Conservation (phyloP, 2,888 invertebrate genomes). For the Diarsia dahlii region DNA sequence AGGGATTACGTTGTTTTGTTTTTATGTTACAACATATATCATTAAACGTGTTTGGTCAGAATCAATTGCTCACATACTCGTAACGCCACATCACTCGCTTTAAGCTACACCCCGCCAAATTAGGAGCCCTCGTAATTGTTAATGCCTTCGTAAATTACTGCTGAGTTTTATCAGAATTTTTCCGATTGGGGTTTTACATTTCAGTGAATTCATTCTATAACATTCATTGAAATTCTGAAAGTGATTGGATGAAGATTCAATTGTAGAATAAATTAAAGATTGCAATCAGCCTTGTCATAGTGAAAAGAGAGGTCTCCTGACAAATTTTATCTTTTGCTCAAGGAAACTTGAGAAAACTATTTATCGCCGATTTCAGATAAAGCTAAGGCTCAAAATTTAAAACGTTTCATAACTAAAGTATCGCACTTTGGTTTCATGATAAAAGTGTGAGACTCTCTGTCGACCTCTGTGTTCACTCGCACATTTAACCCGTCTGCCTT, state of each 20-base stretch:
- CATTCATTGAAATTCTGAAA: not conserved
- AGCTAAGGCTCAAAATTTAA: not conserved
- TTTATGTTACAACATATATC: no score
- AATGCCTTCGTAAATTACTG: not conserved
- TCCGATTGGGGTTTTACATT: not conserved
- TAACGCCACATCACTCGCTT: not conserved
- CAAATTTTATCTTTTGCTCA: not conserved
- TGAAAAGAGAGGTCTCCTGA: not conserved
- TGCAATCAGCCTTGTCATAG: not conserved
- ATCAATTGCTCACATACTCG: not conserved
- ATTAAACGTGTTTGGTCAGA: not conserved
- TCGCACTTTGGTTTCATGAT: not conserved
- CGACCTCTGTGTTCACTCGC: no score
- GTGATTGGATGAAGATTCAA: not conserved
- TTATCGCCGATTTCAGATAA: not conserved
- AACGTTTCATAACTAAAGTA: not conserved
- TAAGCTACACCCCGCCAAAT: not conserved
- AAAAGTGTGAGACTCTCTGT: no score
- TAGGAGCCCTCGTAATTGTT: not conserved
- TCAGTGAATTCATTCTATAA: not conserved
- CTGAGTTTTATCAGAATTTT: not conserved
- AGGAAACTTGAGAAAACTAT: not conserved
- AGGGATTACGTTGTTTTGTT: no score
- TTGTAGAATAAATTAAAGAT: slow-evolving; percentile 1
- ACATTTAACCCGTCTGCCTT: no score